Base-by-base conservation (phyloP, 2,888 invertebrate species). In the Ochropacha duplaris region DNA sequence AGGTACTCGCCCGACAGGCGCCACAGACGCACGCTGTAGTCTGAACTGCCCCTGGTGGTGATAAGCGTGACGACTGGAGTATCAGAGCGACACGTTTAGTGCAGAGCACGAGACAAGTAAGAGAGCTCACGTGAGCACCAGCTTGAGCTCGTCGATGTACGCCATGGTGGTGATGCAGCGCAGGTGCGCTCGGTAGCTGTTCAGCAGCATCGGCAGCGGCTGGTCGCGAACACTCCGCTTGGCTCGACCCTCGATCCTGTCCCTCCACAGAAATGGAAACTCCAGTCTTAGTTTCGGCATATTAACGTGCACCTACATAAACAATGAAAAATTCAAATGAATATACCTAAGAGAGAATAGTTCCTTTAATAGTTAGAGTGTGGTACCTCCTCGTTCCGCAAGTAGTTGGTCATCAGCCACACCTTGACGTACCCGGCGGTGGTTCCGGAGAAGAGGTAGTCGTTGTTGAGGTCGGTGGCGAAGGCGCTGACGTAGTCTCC, bases 341-440 rank as follows among this genome's bases (percentile, higher is more conserved):
- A n/a, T n/a, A n/a, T n/a, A n/a, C n/a, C n/a, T n/a, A n/a, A n/a
- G n/a, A n/a, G n/a, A n/a, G n/a, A n/a, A n/a, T n/a, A n/a, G n/a
- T n/a, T n/a, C n/a, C n/a, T n/a, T n/a, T n/a, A n/a, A n/a, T n/a
- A n/a, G n/a, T n/a, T 11, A 12, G 22, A 22, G 22, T 4, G 5
- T 11, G 1, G 49, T 24, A 91, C 92, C 79, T 91, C 67, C 56
- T 88, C 83, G 50, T 82, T 85, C 39, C 76, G 69, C 49, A 95
- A 94, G 72, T 94, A 97, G 81, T 96, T 95, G 55, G 87, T 91
- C 78, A 97, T 91, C 50, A 96, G 93, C 97, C 97, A 97, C 22
- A 95, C 94, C 90, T 97, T 97, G 56, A 97, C 92, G 75, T 97
- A 97, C 2, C 97, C 97, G 59, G 93, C 86, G 0, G 95, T 94